phyloP scores from a whole-genome alignment of 2,113 vertebrate genomes.

The Leptobrachium leishanense region DNA sequence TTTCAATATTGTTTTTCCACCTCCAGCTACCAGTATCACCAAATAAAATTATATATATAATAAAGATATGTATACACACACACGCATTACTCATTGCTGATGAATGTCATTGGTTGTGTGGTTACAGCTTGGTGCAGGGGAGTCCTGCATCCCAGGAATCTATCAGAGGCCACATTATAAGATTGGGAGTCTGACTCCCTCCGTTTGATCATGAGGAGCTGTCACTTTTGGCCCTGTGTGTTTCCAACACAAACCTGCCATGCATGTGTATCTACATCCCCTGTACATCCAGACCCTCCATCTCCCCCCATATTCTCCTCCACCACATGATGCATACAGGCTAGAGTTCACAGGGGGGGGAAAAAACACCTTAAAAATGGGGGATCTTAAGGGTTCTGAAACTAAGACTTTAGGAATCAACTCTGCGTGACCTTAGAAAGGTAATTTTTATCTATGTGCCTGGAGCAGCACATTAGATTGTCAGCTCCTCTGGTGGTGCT shows the following conservation, averaged over 20 bases:
- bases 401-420: slow-evolving; percentile 31
- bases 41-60: too few relatives aligned
- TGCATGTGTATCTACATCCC: background rate
- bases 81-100: too few relatives aligned
- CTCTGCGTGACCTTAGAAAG: slow-evolving; percentile 28
- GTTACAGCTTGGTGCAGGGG: too few relatives aligned
- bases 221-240: background rate
- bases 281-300: background rate
- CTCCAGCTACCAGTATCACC: too few relatives aligned
- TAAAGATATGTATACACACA: too few relatives aligned
- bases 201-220: too few relatives aligned
- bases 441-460: slow-evolving; percentile 32
- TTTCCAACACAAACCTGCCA: background rate
- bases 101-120: too few relatives aligned
- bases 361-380: too few relatives aligned
- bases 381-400: slow-evolving; percentile 24
- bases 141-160: background rate
- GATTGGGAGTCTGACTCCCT: too few relatives aligned
- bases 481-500: slow-evolving; percentile 43
- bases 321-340: slow-evolving; percentile 8
- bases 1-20: too few relatives aligned
- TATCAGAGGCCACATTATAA: background rate
- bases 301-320: background rate
- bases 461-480: slow-evolving; percentile 35
- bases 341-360: slow-evolving; percentile 41